Evolutionary conservation across 2,797 vertebrate species (phyloP).

Genomic region (Onychomys leucogaster): DNA sequence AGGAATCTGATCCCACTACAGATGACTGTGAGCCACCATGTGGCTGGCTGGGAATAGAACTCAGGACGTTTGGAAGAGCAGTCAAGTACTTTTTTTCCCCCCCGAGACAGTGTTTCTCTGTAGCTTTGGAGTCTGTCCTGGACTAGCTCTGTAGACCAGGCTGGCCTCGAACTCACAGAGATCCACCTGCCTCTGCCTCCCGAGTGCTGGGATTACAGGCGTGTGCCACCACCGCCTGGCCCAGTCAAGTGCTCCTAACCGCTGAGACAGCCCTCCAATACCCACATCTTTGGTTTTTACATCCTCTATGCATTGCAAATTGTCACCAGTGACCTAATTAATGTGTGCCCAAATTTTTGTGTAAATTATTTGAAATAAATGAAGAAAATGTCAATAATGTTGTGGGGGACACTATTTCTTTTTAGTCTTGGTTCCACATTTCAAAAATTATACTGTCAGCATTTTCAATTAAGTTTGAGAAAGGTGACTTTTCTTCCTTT

Average conservation of each 20-base stretch:
- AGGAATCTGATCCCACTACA: not conserved
- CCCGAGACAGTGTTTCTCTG: too few species aligned
- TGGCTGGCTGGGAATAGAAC: not conserved
- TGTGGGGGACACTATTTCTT: slow-evolving; percentile 5
- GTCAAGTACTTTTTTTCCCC: not conserved
- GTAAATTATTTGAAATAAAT: slow-evolving; percentile 55
- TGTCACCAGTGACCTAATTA: slow-evolving; percentile 53
- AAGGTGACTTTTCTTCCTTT: slow-evolving; percentile 61
- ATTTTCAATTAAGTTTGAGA: slow-evolving; percentile 66
- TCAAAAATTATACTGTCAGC: slow-evolving; percentile 55
- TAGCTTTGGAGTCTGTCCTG: too few species aligned
- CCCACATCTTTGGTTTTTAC: slow-evolving; percentile 51
- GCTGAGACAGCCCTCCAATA: not conserved
- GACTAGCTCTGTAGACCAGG: too few species aligned
- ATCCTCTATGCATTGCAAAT: not conserved
- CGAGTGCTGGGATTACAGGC: too few species aligned
- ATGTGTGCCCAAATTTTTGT: not conserved
- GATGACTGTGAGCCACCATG: not conserved
- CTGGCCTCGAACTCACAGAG: too few species aligned
- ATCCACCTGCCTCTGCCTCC: too few species aligned
- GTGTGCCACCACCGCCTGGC: too few species aligned
- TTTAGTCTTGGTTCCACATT: slow-evolving; percentile 64
- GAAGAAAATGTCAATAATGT: slow-evolving; percentile 27
- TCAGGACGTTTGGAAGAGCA: not conserved
- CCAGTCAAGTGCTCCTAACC: not conserved